These are phyloP conservation scores for Myathropa florea DNA, from an alignment of 2,888 invertebrate species.

Conservation along the genomic window DNA sequence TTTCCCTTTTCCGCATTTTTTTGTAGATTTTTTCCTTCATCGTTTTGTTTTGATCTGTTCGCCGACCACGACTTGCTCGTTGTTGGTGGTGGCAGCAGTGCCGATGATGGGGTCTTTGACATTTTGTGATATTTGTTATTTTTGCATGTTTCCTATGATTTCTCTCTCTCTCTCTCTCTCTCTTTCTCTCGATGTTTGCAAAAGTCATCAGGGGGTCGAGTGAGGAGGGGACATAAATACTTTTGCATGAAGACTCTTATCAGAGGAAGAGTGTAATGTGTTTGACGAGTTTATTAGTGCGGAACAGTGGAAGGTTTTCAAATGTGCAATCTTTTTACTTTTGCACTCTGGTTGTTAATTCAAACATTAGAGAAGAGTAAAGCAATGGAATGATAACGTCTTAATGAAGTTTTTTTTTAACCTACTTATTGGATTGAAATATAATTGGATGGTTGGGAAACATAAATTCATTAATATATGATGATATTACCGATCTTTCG, in stretches of 20 bases:
- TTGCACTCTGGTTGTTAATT: background rate
- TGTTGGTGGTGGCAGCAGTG: conserved; percentile 21
- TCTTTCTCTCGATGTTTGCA: conserved; percentile 6
- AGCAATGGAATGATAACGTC: background rate
- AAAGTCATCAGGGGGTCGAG: background rate
- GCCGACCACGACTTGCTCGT: conserved; percentile 27
- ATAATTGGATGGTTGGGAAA: no score
- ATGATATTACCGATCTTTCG: no score
- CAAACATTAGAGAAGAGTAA: background rate
- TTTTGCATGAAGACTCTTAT: conserved; percentile 48
- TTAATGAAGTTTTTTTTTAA: background rate
- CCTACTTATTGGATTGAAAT: background rate
- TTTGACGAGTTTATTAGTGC: conserved; percentile 54
- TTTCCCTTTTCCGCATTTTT: conserved; percentile 55
- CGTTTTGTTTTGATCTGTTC: conserved; percentile 61
- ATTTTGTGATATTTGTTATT: conserved; percentile 62
- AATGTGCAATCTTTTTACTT: conserved; percentile 3
- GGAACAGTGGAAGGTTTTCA: conserved; percentile 30
- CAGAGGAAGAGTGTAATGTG: background rate
- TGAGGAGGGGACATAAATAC: background rate
- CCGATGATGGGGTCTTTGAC: conserved; percentile 58
- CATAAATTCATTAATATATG: background rate
- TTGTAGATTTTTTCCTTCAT: conserved; percentile 25
- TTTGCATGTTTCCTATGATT: conserved; percentile 46
- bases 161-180: no score